Evolutionary conservation across 2,113 vertebrate genomes (phyloP).

Genomic region (Psammodynastes pulverulentus): DNA sequence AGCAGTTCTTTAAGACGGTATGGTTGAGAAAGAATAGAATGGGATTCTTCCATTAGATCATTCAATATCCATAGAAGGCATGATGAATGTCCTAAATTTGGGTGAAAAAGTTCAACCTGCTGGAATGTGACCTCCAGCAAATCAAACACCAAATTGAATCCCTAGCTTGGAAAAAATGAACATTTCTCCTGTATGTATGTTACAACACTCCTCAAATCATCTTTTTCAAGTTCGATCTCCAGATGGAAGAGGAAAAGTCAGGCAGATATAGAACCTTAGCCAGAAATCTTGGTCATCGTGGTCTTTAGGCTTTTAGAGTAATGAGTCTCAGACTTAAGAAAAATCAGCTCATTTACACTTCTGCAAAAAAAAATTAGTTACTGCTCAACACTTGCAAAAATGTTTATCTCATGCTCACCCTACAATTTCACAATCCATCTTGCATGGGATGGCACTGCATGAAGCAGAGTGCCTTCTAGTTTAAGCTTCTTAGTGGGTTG

Average conservation of each 20-base stretch:
- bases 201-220: background rate
- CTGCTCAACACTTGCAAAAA: background rate
- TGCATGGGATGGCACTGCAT: accelerated
- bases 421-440: background rate
- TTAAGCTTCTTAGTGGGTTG: background rate
- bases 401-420: too few relatives aligned
- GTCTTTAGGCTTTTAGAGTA: background rate
- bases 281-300: background rate
- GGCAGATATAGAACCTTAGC: background rate
- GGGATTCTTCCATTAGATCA: background rate
- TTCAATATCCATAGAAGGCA: background rate
- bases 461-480: accelerated
- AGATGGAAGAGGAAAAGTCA: background rate
- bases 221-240: background rate
- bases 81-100: background rate
- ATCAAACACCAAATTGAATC: background rate
- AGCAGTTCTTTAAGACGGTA: background rate
- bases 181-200: background rate
- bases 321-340: background rate
- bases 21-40: background rate
- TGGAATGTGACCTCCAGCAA: background rate
- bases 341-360: background rate
- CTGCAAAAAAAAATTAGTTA: background rate
- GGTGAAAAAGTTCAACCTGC: background rate
- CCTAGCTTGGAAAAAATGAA: background rate